These are phyloP conservation scores for Leptinotarsa texana DNA, from an alignment of 1,140 invertebrate species.

Conservation along the genomic window DNA sequence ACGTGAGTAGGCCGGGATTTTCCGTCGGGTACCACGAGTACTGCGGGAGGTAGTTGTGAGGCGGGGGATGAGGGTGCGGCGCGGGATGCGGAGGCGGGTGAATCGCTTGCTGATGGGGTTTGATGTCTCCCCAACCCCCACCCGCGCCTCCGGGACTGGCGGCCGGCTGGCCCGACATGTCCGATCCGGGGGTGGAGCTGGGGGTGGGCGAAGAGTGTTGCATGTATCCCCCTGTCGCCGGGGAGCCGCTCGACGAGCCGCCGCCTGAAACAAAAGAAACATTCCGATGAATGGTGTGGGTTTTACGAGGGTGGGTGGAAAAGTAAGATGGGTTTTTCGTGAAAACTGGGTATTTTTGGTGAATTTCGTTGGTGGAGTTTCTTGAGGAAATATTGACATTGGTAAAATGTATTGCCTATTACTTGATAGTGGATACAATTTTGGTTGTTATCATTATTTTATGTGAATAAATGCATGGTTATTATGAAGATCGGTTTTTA, in stretches of 20 bases:
- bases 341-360: no score
- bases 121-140: conserved; percentile 45
- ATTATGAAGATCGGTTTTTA: no score
- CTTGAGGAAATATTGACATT: no score
- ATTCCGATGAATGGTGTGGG: background rate
- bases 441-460: no score
- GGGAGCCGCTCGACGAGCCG: conserved; percentile 51
- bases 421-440: no score
- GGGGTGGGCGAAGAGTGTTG: conserved; percentile 54
- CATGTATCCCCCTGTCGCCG: conserved; percentile 54
- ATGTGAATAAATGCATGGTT: no score
- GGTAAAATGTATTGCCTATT: no score
- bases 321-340: background rate
- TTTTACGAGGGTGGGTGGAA: background rate
- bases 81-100: conserved; percentile 60
- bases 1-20: conserved; percentile 72
- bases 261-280: conserved; percentile 47
- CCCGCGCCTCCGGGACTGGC: conserved; percentile 48
- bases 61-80: conserved; percentile 47
- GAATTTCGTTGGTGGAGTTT: no score
- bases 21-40: conserved; percentile 74
- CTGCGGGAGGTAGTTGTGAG: conserved; percentile 66
- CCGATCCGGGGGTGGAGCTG: conserved; percentile 54
- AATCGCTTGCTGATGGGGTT: conserved; percentile 53
- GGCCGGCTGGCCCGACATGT: conserved; percentile 54